A percentile compares a stretch with the other conserved stretches of the same genome.
phyloP scores from a whole-genome alignment of 2,113 vertebrate species.

The Petaurus breviceps region DNA sequence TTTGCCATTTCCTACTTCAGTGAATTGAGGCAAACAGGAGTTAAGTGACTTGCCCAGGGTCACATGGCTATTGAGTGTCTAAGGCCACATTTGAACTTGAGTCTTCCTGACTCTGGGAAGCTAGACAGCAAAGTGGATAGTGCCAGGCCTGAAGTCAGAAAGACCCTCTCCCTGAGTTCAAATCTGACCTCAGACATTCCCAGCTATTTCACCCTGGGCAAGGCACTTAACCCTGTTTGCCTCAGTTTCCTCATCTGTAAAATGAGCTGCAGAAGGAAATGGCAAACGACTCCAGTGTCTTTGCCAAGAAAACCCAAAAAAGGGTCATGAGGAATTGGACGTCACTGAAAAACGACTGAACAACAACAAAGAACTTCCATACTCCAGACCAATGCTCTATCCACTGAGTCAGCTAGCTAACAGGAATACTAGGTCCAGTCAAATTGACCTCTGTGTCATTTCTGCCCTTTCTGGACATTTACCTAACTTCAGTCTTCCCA shows the following conservation, averaged over 20 bases:
- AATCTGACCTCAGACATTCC: neutral
- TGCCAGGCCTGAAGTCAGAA: neutral
- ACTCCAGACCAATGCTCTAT: neutral
- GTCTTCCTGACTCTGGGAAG: neutral
- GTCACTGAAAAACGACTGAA: neutral
- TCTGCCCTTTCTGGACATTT: neutral
- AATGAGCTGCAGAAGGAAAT: neutral
- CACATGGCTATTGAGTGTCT: neutral
- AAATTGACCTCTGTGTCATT: neutral
- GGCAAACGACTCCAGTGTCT: no score
- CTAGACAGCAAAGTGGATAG: no score
- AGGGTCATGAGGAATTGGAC: neutral
- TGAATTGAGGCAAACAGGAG: neutral
- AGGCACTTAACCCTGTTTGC: neutral
- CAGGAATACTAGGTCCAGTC: neutral
- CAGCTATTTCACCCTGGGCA: neutral
- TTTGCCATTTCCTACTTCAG: neutral
- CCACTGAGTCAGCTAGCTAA: neutral
- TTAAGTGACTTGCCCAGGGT: neutral
- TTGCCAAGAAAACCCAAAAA: neutral
- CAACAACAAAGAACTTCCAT: neutral
- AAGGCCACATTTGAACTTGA: neutral
- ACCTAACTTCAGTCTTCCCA: neutral
- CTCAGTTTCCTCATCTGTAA: neutral
- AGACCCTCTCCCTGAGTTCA: neutral